Base-by-base conservation (phyloP, 92 coral and sea anemone species). In the Desmophyllum pertusum region DNA sequence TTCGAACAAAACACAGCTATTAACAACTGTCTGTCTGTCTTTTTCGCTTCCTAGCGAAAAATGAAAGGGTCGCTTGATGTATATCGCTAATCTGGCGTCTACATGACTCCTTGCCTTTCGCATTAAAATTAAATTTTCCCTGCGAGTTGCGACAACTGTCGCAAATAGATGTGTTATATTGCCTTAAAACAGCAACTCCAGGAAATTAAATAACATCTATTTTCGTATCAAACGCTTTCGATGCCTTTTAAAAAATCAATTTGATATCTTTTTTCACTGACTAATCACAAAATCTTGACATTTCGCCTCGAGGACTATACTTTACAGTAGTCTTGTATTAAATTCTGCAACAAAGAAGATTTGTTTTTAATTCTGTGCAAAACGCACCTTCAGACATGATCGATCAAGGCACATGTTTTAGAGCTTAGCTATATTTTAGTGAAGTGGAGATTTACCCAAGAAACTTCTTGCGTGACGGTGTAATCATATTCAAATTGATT, bases 31-130 rank as follows among this genome's bases (percentile, higher is more conserved):
- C 70, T 14, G 23, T 23, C 33, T 57, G 51, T 41, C 70, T 14
- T 10, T 23, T 19, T 39, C n/a, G 55, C 55, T 25, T 42, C 51
- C 81, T 10, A 40, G 35, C 37, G 18, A 78, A 78, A 79, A 21
- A 45, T 17, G 39, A 43, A 45, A 45, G 35, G 7, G 13, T 11
- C 25, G 19, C 50, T 42, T 57, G 72, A 66, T 66, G 6, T 11
- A 14, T 66, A 66, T 66, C 72, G 29, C 10, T 38, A 61, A 57
- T 33, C 36, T 72, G 78, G 79, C 78, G 79, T 72, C 86, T 57
- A 1, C 29, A 1, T 29, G 79, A 45, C 85, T 81, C 57, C 62
- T 36, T 25, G 3, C 37, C 5, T 48, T 62, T 48, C 35, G 7
- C 17, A 64, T 65, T 64, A 50, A 45, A 67, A 67, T n/a, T 66